Evolutionary conservation across 2,113 vertebrate species (phyloP), one percentile per base, ranked within the genome.

Genomic region (Cavia porcellus): DNA sequence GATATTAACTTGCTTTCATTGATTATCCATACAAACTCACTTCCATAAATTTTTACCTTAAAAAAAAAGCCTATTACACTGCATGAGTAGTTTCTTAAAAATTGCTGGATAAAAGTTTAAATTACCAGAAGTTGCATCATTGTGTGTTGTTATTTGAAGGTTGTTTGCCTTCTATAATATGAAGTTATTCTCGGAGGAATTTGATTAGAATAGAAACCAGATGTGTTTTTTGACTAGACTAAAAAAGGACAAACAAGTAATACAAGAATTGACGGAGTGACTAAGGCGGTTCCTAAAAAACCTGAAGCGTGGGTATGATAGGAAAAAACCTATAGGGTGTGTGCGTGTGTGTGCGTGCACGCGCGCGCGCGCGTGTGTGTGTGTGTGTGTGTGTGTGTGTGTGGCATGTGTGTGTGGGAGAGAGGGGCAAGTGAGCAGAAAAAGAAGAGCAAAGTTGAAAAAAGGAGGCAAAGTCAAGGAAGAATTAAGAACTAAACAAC

Each of bases 121-220:
- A 98, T 98, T 98, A 98, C 98, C 97, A 98, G 97, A 98, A 98
- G 98, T 98, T 99, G 97, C 98, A 99, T 98, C 97, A 99, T 98
- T 99, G 98, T 75, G 90, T 96, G 97, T 98, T 98, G 98, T 98
- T 99, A 98, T 98, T 98, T 98, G 98, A 98, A 95, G 98, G 98
- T 98, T 98, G 97, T 98, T 98, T 98, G 98, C 97, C 96, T 98
- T 98, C 98, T 98, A 98, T 98, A 99, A 99, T 98, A 98, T 97
- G 98, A 98, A 98, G 96, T 97, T 98, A 97, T 96, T 98, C 98
- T 98, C 98, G 96, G 77, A 96, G 97, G 98, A 98, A 98, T 98
- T 97, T 98, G 98, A 98, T 98, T 99, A 98, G 98, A 99, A 99
- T 98, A 98, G 96, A 97, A 99, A 99, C 98, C 99, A 99, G 98